Evolutionary conservation across 2,888 invertebrate species (phyloP).

Genomic region (Orthosia gracilis): DNA sequence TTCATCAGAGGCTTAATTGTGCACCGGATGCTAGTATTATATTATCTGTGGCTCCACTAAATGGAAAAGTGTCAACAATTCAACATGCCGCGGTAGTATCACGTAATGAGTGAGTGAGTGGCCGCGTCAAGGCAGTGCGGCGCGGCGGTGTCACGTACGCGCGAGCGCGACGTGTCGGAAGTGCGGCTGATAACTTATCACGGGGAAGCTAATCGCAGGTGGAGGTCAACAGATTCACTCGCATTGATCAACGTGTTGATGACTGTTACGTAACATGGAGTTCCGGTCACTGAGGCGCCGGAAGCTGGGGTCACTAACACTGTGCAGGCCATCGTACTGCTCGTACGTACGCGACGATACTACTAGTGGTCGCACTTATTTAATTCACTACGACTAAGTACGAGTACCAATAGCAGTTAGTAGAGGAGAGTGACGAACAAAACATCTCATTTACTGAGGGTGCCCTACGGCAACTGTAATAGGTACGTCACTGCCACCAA

Average conservation of each 20-base stretch:
- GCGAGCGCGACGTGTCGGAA: constrained; percentile 5
- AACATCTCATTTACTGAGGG: neutral
- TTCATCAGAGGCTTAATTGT: neutral
- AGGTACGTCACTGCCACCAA: neutral
- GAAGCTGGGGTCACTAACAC: constrained; percentile 23
- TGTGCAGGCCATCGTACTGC: constrained; percentile 1
- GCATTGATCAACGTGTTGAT: constrained; percentile 1
- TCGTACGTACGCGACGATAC: constrained; percentile 1
- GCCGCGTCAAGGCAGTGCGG: no score
- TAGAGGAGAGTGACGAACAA: neutral
- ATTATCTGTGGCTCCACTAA: neutral
- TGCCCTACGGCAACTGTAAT: no score
- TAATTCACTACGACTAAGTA: neutral
- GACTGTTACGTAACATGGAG: constrained; percentile 9
- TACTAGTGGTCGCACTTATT: neutral
- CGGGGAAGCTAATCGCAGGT: constrained; percentile 21
- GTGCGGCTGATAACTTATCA: constrained; percentile 15
- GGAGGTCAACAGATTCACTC: constrained; percentile 36
- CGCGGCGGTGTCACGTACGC: neutral
- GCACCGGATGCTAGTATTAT: neutral
- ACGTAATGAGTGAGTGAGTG: neutral
- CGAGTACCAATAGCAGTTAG: neutral
- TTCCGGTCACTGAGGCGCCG: neutral
- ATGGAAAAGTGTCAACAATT: neutral
- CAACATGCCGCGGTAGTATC: no score